Evolutionary conservation across 2,113 vertebrate species (phyloP).

Genomic region (Neotoma lepida): DNA sequence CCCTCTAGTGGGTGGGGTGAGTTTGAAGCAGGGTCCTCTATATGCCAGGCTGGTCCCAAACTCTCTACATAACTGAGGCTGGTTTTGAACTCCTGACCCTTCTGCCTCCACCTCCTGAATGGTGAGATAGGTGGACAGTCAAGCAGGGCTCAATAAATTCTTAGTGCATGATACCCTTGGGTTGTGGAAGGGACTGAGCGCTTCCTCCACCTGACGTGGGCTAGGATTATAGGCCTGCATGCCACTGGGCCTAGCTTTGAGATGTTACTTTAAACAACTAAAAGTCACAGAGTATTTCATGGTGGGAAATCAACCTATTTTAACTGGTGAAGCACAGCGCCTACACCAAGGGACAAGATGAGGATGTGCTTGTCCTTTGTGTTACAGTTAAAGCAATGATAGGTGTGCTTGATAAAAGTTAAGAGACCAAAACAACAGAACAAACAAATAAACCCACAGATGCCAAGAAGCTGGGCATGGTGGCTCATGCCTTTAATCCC

Average conservation of each 20-base stretch:
- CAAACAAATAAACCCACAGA: too few species aligned
- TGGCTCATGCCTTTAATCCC: neutral
- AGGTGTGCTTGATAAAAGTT: neutral
- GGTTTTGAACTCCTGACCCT: neutral
- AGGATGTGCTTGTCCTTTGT: neutral
- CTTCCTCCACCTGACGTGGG: neutral
- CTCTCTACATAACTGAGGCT: neutral
- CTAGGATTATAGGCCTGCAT: neutral
- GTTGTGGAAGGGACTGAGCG: neutral
- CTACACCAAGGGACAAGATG: neutral
- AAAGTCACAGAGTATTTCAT: neutral
- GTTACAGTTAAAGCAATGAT: neutral
- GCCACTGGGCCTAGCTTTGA: neutral
- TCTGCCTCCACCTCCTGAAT: neutral
- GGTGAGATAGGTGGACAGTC: neutral
- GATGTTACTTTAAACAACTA: neutral
- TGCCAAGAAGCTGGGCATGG: neutral
- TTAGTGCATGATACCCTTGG: neutral
- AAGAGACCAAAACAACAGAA: neutral
- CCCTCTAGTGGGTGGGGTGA: neutral
- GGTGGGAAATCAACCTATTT: neutral
- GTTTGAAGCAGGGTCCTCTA: neutral
- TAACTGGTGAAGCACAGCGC: neutral
- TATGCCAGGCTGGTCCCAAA: neutral
- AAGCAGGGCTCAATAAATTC: neutral